Evolutionary conservation across 2,888 invertebrate species (phyloP), one percentile per base, ranked within the genome.

Genomic region (Masnerella sp.): DNA sequence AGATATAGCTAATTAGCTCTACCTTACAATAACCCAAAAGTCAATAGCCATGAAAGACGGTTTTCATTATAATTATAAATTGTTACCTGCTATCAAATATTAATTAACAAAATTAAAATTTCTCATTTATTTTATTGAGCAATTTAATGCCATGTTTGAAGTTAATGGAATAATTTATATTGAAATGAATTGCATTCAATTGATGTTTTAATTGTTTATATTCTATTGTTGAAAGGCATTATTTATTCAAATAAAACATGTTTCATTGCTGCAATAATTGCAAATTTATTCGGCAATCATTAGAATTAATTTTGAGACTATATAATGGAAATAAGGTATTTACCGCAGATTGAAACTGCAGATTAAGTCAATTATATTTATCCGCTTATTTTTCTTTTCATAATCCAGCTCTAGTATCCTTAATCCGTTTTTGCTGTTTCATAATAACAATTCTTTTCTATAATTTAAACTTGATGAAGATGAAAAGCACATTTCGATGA

Each of bases 351-450:
- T 51, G 52, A 64, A 52, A 34, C 14, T 34, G 43, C 22, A 51
- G 51, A 51, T 61, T 49, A 61, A 51, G 58, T 45, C 40, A 28
- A 40, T 49, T 61, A 61, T 61, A 49, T 42, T 62, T 51, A 51
- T 62, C 42, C 11, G 51, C 62, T 62, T 51, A 62, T 51, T 42
- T 62, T 62, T 51, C 42, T 49, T 61, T 25, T 45, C 45, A 40
- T 61, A 61, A 61, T 61, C 49, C 40, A 38, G 42, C 61, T 12
- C 36, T 17, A 32, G 42, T 51, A 15, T 28, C 12, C 40, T 51
- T 62, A 17, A 62, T 62, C 42, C 51, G 40, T 42, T 42, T 62
- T 40, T 40, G 32, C 38, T 11, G 61, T 38, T 30, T 32, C 47
- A n/a, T 28, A 47, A 59, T 59, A 38, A 59, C 42, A 58, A 59